Evolutionary conservation across 37 sponge, comb jelly and placozoan species (phyloP).

Genomic region (Crambe crambe): DNA sequence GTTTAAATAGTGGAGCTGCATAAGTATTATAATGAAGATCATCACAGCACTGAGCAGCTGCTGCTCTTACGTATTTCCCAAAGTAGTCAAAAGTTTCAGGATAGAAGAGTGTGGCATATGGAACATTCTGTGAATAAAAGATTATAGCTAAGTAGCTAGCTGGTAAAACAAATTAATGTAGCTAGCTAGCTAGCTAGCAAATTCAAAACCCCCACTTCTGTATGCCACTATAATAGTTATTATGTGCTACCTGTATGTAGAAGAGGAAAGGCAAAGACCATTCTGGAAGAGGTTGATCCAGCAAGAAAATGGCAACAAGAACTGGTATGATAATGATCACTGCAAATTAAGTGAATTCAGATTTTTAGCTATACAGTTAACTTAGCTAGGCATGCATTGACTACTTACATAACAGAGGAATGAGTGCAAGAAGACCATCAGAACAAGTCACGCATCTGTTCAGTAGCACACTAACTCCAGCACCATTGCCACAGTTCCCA

Average conservation of each 20-base stretch:
- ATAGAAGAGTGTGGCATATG: slow-evolving; percentile 24
- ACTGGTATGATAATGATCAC: slow-evolving; percentile 18
- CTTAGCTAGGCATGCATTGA: no score
- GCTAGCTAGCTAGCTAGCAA: not conserved
- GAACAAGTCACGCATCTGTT: slow-evolving; percentile 56
- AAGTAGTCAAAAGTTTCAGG: slow-evolving; percentile 46
- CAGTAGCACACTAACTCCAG: slow-evolving; percentile 64
- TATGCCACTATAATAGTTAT: no score
- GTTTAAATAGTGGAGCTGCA: slow-evolving; percentile 62
- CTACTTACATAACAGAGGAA: slow-evolving; percentile 33
- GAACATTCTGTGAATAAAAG: slow-evolving; percentile 62
- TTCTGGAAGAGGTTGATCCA: slow-evolving; percentile 27
- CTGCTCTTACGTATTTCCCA: slow-evolving; percentile 51
- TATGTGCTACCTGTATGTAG: slow-evolving; percentile 63
- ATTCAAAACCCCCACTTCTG: no score
- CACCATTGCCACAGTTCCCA: slow-evolving; percentile 54
- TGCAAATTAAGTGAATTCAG: no score
- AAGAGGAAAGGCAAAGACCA: slow-evolving; percentile 53
- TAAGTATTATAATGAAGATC: not conserved
- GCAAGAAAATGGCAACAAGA: slow-evolving; percentile 2
- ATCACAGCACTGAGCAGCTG: not conserved
- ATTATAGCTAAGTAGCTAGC: no score
- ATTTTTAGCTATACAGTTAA: no score
- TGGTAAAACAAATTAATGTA: no score
- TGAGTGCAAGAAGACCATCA: slow-evolving; percentile 40